Evolutionary conservation across 2,113 vertebrate species (phyloP).

Genomic region (western clawed frog (Xenopus tropicalis)): UCB_Xtro_10.0 CM004445.2:95595001-95595500

Average conservation of each 20-base stretch:
- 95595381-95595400: constrained; percentile 47
- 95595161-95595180: neutral
- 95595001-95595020: no score
- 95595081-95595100: no score
- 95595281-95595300: constrained; percentile 53
- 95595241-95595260: constrained; percentile 70
- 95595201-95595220: constrained; percentile 79
- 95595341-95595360: constrained; percentile 62
- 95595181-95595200: constrained; percentile 72
- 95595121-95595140: no score
- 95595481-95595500: no score
- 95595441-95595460: no score
- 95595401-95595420: neutral
- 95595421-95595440: neutral
- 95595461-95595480: no score
- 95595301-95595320: constrained; percentile 58
- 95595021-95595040: no score
- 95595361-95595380: constrained; percentile 49
- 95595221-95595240: constrained; percentile 70
- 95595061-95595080: no score
- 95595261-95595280: constrained; percentile 64
- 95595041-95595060: no score
- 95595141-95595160: no score
- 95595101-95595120: no score
- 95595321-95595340: constrained; percentile 65